These are phyloP conservation scores for Drosophila robusta DNA, from an alignment of 2,888 invertebrate species.

Conservation along the genomic window DNA sequence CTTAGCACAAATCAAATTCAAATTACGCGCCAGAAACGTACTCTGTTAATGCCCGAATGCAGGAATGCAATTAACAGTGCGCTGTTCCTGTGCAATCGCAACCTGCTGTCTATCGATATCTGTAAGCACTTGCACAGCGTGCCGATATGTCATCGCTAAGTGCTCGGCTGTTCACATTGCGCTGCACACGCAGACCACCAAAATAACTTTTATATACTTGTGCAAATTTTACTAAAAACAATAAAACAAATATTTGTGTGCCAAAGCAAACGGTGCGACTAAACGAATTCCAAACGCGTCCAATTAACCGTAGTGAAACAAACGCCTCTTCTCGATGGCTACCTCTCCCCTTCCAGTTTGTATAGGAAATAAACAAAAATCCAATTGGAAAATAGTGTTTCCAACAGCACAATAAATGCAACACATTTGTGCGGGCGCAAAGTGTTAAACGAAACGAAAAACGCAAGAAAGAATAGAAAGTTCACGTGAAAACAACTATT, in stretches of 20 bases:
- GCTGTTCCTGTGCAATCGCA: conserved; percentile 5
- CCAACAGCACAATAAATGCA: conserved; percentile 49
- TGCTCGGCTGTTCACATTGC: conserved; percentile 30
- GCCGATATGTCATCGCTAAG: conserved; percentile 23
- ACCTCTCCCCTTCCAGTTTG: conserved; percentile 51
- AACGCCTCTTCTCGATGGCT: conserved; percentile 49
- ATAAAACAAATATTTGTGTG: conserved; percentile 24
- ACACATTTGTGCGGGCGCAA: conserved; percentile 73
- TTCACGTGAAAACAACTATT: conserved; percentile 58
- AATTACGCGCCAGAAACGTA: background rate
- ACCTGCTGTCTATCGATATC: conserved; percentile 12
- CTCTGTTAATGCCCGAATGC: background rate
- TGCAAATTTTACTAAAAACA: conserved; percentile 9
- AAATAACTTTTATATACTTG: conserved; percentile 16
- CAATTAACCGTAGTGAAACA: conserved; percentile 5
- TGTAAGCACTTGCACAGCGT: background rate
- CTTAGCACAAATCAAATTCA: background rate
- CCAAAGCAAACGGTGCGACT: conserved; percentile 19
- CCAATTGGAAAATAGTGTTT: conserved; percentile 59
- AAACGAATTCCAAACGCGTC: background rate
- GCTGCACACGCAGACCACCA: conserved; percentile 10
- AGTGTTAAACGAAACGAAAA: conserved; percentile 42
- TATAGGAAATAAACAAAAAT: conserved; percentile 68
- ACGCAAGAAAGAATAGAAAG: conserved; percentile 53
- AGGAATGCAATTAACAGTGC: background rate